A percentile compares a stretch with the other conserved stretches of the same genome.
Conservation (phyloP, 2,888 invertebrate species). For the Drosophila paranaensis region DNA sequence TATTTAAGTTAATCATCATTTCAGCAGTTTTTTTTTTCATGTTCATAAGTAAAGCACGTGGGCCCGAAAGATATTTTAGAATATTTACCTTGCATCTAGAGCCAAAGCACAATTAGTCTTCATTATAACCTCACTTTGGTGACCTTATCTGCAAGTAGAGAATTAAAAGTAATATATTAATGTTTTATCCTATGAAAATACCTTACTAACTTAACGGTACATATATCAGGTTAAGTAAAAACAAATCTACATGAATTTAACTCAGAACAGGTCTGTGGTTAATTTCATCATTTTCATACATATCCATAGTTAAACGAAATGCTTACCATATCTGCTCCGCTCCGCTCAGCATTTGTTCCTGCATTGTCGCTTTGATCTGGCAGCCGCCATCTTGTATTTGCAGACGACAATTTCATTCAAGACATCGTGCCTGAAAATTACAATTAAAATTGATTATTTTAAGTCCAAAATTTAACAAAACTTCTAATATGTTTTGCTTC, state of each 20-base stretch:
- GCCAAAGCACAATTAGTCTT: background rate
- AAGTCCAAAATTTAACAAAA: background rate
- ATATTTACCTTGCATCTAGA: slow-evolving; percentile 32
- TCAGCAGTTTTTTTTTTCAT: slow-evolving; percentile 11
- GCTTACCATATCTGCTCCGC: slow-evolving; percentile 11
- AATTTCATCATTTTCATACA: slow-evolving; percentile 25
- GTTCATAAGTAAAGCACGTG: slow-evolving; percentile 31
- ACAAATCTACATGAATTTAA: slow-evolving; percentile 30
- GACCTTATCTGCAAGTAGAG: slow-evolving; percentile 14
- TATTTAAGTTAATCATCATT: slow-evolving; percentile 82
- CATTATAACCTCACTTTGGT: slow-evolving; percentile 36
- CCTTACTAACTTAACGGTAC: background rate
- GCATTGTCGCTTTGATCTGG: background rate
- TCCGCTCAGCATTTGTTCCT: background rate
- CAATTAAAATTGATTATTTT: background rate
- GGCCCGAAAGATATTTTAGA: background rate
- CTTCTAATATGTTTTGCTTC: slow-evolving; percentile 12
- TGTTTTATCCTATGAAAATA: background rate
- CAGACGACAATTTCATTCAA: background rate
- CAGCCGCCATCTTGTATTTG: slow-evolving; percentile 28
- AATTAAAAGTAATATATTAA: background rate
- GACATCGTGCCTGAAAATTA: slow-evolving; percentile 10
- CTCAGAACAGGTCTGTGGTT: slow-evolving; percentile 48
- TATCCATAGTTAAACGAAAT: background rate
- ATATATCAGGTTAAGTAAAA: slow-evolving; percentile 28